phyloP scores from a whole-genome alignment of 2,888 invertebrate species.

The Plebejus melissa region DNA sequence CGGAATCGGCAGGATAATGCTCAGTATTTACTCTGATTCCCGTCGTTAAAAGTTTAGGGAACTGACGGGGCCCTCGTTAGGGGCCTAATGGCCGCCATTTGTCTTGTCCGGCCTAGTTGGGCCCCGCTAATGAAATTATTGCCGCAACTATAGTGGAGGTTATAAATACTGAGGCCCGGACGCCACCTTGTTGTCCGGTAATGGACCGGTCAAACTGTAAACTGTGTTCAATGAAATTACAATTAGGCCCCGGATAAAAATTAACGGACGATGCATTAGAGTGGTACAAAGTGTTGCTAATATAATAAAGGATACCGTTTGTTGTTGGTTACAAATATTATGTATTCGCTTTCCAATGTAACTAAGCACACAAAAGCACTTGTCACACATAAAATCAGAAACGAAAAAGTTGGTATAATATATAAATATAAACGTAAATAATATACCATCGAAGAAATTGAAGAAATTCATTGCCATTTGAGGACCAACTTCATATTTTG shows the following conservation, averaged over 20 bases:
- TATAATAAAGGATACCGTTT: constrained; percentile 44
- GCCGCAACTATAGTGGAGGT: constrained; percentile 78
- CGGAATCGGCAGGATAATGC: constrained; percentile 75
- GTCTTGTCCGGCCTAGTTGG: constrained; percentile 79
- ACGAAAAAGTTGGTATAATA: no score
- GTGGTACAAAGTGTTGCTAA: constrained; percentile 60
- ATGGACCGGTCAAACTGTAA: constrained; percentile 80
- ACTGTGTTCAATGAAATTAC: constrained; percentile 79
- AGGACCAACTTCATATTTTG: no score
- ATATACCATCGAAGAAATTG: no score
- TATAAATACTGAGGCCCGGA: constrained; percentile 73
- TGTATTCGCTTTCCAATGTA: background rate
- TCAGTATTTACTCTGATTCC: constrained; percentile 78
- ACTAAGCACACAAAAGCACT: background rate
- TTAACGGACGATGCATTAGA: constrained; percentile 74
- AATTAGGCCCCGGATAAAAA: constrained; percentile 63
- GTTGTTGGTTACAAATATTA: background rate
- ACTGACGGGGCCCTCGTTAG: constrained; percentile 76
- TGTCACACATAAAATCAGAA: no score
- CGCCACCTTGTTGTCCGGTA: constrained; percentile 75
- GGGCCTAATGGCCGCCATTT: constrained; percentile 75
- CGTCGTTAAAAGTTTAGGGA: constrained; percentile 78
- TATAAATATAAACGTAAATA: no score
- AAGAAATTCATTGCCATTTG: no score
- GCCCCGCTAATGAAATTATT: constrained; percentile 80